A percentile compares a stretch with the other conserved stretches of the same genome.
Evolutionary conservation across 2,888 invertebrate genomes (phyloP).

Genomic region (Cosmia pyralina): DNA sequence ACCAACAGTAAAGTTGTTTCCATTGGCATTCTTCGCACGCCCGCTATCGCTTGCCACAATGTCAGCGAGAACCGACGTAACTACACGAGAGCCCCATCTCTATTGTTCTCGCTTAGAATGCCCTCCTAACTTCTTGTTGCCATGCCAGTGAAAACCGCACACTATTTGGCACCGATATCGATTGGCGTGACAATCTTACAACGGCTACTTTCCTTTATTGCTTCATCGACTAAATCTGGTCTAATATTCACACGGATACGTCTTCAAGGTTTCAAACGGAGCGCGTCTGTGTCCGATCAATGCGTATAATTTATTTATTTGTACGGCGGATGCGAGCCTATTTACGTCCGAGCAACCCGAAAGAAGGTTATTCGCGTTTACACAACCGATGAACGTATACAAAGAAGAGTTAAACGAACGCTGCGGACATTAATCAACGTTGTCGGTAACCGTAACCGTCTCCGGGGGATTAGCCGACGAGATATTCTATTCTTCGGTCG

Average conservation of each 20-base stretch:
- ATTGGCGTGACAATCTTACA: constrained; percentile 68
- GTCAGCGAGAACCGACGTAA: constrained; percentile 72
- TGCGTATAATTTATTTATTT: constrained; percentile 82
- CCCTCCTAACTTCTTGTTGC: constrained; percentile 69
- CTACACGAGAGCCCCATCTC: constrained; percentile 74
- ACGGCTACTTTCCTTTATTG: constrained; percentile 77
- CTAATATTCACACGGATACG: constrained; percentile 69
- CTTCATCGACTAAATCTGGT: constrained; percentile 71
- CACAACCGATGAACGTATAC: constrained; percentile 81
- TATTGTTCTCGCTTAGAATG: constrained; percentile 72
- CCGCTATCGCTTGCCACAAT: constrained; percentile 75
- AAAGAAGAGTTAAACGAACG: constrained; percentile 86
- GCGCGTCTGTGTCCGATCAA: constrained; percentile 80
- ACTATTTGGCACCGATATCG: constrained; percentile 73
- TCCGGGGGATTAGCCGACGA: constrained; percentile 87
- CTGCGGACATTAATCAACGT: constrained; percentile 87
- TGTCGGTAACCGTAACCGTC: constrained; percentile 88
- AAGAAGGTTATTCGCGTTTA: constrained; percentile 86
- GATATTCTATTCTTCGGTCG: constrained; percentile 88
- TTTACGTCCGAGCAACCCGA: constrained; percentile 82
- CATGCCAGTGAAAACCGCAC: constrained; percentile 73
- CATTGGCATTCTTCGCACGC: constrained; percentile 86
- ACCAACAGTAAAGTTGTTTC: constrained; percentile 86
- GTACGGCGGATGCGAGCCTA: constrained; percentile 80
- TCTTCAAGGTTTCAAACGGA: constrained; percentile 76